These are phyloP conservation scores for Numenius phaeopus DNA, from an alignment of 2,797 vertebrate species.

Conservation along the genomic window DNA sequence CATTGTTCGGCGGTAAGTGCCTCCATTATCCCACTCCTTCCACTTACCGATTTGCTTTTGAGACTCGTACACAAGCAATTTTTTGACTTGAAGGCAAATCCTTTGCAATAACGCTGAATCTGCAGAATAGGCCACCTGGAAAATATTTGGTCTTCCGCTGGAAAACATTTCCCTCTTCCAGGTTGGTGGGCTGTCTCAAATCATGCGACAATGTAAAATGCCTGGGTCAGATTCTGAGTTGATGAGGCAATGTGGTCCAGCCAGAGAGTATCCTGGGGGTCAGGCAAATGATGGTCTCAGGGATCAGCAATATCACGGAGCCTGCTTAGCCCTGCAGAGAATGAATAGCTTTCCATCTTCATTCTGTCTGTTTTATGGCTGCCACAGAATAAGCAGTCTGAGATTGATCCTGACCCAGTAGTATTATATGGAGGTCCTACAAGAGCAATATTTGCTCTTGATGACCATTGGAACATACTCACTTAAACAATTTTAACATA, in stretches of 20 bases:
- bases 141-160: neutral
- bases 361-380: slow-evolving; percentile 43
- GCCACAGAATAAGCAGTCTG: neutral
- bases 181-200: neutral
- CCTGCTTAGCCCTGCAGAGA: neutral
- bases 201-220: neutral
- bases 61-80: neutral
- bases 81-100: slow-evolving; percentile 35
- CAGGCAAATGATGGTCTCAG: neutral
- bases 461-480: neutral
- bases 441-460: slow-evolving; percentile 15
- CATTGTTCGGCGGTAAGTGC: slow-evolving; percentile 6
- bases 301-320: neutral
- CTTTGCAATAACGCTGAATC: neutral
- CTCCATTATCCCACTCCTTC: slow-evolving; percentile 20
- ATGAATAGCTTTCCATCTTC: slow-evolving; percentile 46
- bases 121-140: slow-evolving; percentile 35
- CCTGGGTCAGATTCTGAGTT: neutral
- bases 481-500: neutral
- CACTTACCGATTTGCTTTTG: slow-evolving; percentile 28
- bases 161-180: slow-evolving; percentile 22
- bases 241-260: neutral
- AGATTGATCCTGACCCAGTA: slow-evolving; percentile 41
- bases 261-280: neutral
- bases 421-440: neutral